Evolutionary conservation across 2,797 vertebrate species (phyloP).

Genomic region (Diplodus puntazzo): DNA sequence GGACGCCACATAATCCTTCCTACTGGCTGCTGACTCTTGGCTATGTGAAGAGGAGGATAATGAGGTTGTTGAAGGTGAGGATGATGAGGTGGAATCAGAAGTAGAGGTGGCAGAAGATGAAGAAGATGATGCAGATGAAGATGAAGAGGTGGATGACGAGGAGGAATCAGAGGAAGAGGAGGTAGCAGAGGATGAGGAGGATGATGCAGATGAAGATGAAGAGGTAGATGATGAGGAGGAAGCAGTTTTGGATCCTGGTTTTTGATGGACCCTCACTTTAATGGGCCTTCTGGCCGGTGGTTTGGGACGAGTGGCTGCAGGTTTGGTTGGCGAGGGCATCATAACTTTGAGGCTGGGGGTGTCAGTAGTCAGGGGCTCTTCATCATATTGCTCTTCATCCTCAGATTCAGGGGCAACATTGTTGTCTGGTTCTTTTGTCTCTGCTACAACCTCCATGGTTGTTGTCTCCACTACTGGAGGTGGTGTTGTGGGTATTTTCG

Average conservation of each 20-base stretch:
- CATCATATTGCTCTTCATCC: constrained; percentile 47
- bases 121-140: constrained; percentile 12
- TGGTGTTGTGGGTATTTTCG: constrained; percentile 62
- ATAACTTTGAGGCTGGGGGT: constrained; percentile 69
- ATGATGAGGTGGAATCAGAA: constrained; percentile 46
- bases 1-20: constrained; percentile 69
- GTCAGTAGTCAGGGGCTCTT: constrained; percentile 50
- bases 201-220: constrained; percentile 30
- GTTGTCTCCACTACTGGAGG: constrained; percentile 68
- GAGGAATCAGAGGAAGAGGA: constrained; percentile 15
- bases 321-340: constrained; percentile 71
- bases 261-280: constrained; percentile 76
- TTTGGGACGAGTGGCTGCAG: constrained; percentile 43
- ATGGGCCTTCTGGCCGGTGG: constrained; percentile 71
- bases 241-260: constrained; percentile 55
- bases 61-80: constrained; percentile 43
- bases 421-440: constrained; percentile 75
- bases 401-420: constrained; percentile 73
- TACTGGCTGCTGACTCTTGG: constrained; percentile 72
- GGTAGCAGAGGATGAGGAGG: constrained; percentile 39
- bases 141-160: constrained; percentile 1
- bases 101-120: constrained; percentile 22
- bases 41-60: constrained; percentile 51
- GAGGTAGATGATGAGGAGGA: constrained; percentile 53
- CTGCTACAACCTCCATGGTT: constrained; percentile 58